Evolutionary conservation across 1,140 invertebrate genomes (phyloP).

Genomic region (Apis florea): DNA sequence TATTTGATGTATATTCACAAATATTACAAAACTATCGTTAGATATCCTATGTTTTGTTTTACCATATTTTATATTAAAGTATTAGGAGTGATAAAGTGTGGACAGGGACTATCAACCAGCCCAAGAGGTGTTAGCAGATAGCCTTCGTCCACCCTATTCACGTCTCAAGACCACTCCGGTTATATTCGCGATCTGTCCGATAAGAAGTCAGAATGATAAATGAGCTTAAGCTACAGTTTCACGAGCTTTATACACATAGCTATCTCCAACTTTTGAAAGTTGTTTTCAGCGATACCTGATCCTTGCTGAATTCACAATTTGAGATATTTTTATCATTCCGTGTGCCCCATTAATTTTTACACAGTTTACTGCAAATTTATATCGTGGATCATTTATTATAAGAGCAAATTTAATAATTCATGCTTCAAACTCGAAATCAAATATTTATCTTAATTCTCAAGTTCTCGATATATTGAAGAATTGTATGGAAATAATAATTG

Average conservation of each 20-base stretch:
- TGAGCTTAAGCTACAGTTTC: background rate
- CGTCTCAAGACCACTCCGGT: slow-evolving; percentile 1
- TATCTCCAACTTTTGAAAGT: background rate
- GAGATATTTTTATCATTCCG: background rate
- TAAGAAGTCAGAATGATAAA: slow-evolving; percentile 11
- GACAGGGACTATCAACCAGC: background rate
- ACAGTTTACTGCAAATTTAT: background rate
- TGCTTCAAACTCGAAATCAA: background rate
- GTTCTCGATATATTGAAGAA: too few species aligned
- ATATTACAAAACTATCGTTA: background rate
- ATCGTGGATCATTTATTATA: background rate
- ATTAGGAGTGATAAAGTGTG: background rate
- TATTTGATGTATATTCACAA: too few species aligned
- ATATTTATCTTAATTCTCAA: background rate
- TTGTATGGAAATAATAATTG: too few species aligned
- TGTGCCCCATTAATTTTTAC: background rate
- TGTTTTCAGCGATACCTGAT: background rate
- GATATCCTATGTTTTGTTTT: background rate
- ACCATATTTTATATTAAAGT: background rate
- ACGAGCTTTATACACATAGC: background rate
- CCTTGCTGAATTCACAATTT: background rate
- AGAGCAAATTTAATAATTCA: background rate
- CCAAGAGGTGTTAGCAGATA: background rate
- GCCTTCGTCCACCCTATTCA: background rate
- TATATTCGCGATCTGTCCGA: background rate